Base-by-base conservation (phyloP, 1,140 invertebrate species). In the Ips nitidus region DNA sequence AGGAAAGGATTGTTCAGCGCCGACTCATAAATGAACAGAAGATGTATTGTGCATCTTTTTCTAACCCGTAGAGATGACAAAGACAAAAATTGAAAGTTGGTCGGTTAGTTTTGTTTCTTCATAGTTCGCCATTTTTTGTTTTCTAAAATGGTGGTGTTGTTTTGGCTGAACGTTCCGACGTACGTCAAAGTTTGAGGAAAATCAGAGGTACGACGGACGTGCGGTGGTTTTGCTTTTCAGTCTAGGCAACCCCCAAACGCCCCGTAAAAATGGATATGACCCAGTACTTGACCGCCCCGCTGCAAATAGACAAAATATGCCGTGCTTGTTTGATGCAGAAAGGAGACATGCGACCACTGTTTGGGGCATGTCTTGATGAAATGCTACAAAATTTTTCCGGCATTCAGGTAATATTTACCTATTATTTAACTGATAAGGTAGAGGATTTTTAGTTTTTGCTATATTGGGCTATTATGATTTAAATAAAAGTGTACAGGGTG, bases 321-420 rank as follows among this genome's bases (percentile, higher is more conserved):
- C 71, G 81, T 60, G 79, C 80, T 38, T 82, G 81, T 74, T 73
- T 82, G 43, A 69, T 78, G 36, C 76, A 79, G 74, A 82, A 81
- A 66, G 80, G 80, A 50, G 78, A 81, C 52, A 82, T 82, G 81
- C 78, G 76, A 65, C 79, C 79, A n/a, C 73, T 82, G 55, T 82
- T 79, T 72, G 81, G 81, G 3, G 79, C 81, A 47, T 82, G 80
- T 75, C 72, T 82, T 41, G 81, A 82, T 72, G 80, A 81, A 75
- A 82, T 82, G 81, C 71, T 82, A 7, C 72, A 76, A 59, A 77
- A 77, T n/a, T 80, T 82, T 61, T 77, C 81, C 57, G 75, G 76
- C 39, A 71, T 82, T 38, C 69, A 81, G 76, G 81, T 82, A 79
- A 75, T 55, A 53, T 55, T 66, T 8, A n/a, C 45, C 41, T 22